Percentiles rank a stretch among this genome's conserved stretches.
Conservation (phyloP, 2,113 vertebrate genomes). For the Xenopus laevis region DNA sequence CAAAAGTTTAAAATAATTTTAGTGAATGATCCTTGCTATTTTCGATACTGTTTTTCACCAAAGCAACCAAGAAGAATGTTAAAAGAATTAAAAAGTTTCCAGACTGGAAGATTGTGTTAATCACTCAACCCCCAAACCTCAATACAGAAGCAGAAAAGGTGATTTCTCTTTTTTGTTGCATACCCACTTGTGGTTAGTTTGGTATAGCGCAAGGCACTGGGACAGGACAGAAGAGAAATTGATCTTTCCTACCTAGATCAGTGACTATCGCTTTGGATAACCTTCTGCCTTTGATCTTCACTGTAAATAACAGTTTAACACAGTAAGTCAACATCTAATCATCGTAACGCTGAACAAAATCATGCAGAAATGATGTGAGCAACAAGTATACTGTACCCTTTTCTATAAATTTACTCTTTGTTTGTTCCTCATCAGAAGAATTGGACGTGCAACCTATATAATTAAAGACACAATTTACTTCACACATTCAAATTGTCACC, state of each 20-base stretch:
- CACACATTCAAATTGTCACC: slow-evolving; percentile 45
- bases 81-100: slow-evolving; percentile 50
- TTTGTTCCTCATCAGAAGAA: slow-evolving; percentile 92
- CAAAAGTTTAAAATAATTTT: background rate
- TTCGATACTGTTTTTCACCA: slow-evolving; percentile 46
- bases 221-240: slow-evolving; percentile 65
- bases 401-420: slow-evolving; percentile 90
- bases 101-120: slow-evolving; percentile 55
- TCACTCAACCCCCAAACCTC: slow-evolving; percentile 52
- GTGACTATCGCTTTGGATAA: slow-evolving; percentile 92
- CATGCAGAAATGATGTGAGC: slow-evolving; percentile 58
- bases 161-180: slow-evolving; percentile 49
- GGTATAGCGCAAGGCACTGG: slow-evolving; percentile 59
- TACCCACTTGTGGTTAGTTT: slow-evolving; percentile 60
- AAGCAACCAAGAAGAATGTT: slow-evolving; percentile 47
- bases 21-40: slow-evolving; percentile 69
- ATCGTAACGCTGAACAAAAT: slow-evolving; percentile 57
- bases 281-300: slow-evolving; percentile 94
- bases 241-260: slow-evolving; percentile 80
- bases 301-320: slow-evolving; percentile 81
- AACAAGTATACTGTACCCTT: slow-evolving; percentile 86
- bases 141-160: slow-evolving; percentile 60
- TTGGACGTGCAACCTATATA: slow-evolving; percentile 84
- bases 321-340: slow-evolving; percentile 67
- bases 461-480: slow-evolving; percentile 60